These are phyloP conservation scores for Odontamblyopus rebecca DNA, from an alignment of 2,797 vertebrate species.

Conservation along the genomic window DNA sequence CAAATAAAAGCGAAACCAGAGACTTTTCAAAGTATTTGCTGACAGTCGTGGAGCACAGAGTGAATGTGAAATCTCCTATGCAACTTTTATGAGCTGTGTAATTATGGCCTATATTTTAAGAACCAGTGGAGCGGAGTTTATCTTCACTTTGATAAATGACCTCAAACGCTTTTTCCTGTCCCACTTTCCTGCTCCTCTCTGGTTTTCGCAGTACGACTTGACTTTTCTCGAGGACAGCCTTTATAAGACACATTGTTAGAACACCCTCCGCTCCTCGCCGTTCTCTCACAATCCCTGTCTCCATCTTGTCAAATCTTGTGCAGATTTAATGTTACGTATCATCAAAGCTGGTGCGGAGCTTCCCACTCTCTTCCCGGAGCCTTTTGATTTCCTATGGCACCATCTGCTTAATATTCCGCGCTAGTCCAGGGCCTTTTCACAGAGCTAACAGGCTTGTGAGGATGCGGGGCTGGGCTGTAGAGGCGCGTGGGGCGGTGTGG, in stretches of 20 bases:
- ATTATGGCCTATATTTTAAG: constrained; percentile 30
- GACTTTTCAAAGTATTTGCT: not conserved
- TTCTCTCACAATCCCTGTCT: constrained; percentile 54
- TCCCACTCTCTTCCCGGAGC: constrained; percentile 65
- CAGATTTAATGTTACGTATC: constrained; percentile 69
- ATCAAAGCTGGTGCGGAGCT: constrained; percentile 71
- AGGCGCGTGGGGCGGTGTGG: constrained; percentile 62
- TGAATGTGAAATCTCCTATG: not conserved
- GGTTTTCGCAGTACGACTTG: constrained; percentile 31
- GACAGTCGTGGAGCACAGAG: not conserved
- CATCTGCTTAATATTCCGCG: constrained; percentile 80
- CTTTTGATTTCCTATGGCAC: constrained; percentile 72
- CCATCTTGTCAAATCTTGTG: constrained; percentile 66
- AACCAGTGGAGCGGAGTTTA: constrained; percentile 25
- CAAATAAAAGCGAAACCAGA: not conserved
- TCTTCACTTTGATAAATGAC: constrained; percentile 56
- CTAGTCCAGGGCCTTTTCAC: constrained; percentile 76
- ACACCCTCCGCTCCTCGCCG: constrained; percentile 56
- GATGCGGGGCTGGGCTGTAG: constrained; percentile 71
- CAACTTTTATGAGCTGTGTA: constrained; percentile 26
- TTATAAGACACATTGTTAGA: constrained; percentile 62
- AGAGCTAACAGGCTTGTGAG: constrained; percentile 75
- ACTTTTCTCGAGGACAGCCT: constrained; percentile 64
- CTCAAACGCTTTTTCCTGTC: constrained; percentile 49
- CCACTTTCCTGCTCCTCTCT: constrained; percentile 35